phyloP scores from a whole-genome alignment of 2,797 vertebrate genomes.

The Danio jaintianensis region DNA sequence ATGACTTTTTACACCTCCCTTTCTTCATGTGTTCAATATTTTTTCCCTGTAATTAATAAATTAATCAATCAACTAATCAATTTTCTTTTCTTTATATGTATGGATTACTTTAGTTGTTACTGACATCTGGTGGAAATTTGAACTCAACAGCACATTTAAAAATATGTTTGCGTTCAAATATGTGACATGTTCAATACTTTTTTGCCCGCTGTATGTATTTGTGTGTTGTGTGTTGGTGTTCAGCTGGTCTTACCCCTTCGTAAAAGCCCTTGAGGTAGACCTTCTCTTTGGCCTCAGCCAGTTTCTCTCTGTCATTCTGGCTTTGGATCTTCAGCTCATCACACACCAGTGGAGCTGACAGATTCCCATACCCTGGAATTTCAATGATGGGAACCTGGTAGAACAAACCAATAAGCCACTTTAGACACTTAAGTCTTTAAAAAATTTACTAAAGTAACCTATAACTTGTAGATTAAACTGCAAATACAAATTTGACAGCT shows the following conservation, averaged over 20 bases:
- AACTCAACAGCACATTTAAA: too few species aligned
- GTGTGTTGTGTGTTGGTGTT: background rate
- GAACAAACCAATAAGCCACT: background rate
- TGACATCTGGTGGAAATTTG: too few species aligned
- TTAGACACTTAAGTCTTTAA: too few species aligned
- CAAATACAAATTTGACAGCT: background rate
- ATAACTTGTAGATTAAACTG: background rate
- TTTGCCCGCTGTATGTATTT: too few species aligned
- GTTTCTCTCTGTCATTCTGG: conserved; percentile 96
- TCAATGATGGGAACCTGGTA: conserved; percentile 92
- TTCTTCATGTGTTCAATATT: too few species aligned
- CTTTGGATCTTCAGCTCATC: conserved; percentile 97
- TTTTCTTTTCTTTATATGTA: too few species aligned
- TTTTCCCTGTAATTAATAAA: too few species aligned
- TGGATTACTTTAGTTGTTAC: too few species aligned
- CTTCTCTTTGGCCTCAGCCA: conserved; percentile 94
- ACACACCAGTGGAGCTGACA: conserved; percentile 88
- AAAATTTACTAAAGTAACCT: background rate
- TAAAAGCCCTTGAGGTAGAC: conserved; percentile 97
- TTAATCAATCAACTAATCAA: too few species aligned
- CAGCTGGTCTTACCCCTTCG: conserved; percentile 88
- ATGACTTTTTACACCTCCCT: too few species aligned
- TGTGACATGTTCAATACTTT: background rate
- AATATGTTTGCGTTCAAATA: too few species aligned
- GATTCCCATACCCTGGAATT: conserved; percentile 90